Evolutionary conservation across 2,797 vertebrate genomes (phyloP), one percentile per base, ranked within the genome.

Genomic region (Choloepus didactylus): DNA sequence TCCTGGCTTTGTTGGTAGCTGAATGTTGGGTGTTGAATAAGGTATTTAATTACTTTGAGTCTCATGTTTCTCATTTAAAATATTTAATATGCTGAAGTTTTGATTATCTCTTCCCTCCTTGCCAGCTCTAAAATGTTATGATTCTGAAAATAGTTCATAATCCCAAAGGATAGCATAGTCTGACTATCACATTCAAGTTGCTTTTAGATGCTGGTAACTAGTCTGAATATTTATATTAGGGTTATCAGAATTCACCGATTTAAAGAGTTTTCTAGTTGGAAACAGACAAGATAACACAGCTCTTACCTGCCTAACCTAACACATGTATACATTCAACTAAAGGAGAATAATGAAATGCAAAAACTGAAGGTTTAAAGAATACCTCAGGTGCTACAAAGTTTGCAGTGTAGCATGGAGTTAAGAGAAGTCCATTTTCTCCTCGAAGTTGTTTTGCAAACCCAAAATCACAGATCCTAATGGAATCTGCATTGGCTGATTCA

Each of bases 371-470:
- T 93, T 56, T 95, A 87, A 96, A 95, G 72, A 85, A 80, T 97
- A 99, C 99, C 99, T 99, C 99, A 95, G 99, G 99, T 77, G 99
- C 99, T 96, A 99, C 99, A 81, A 99, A 99, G 98, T 99, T 99
- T 96, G 99, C 99, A 3, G 99, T 99, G 98, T 99, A 99, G 98
- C 99, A 99, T 0, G 99, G 99, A 16, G 99, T 99, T 79, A 99
- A 98, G 31, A 99, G 99, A 79, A 99, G 98, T 76, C 99, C 99
- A 93, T 99, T 99, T 89, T 99, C 99, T 92, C 99, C 99, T 64
- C 99, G 98, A 87, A 99, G 99, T 97, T 99, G 99, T 97, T 99
- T 99, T 86, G 99, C 99, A 94, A 99, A 99, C 59, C 99, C 99
- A 97, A 99, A 99, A 97, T 99, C 99, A 98, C 99, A 99, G 98